phyloP scores from a whole-genome alignment of 2,113 vertebrate species.

The Zingel zingel region DNA sequence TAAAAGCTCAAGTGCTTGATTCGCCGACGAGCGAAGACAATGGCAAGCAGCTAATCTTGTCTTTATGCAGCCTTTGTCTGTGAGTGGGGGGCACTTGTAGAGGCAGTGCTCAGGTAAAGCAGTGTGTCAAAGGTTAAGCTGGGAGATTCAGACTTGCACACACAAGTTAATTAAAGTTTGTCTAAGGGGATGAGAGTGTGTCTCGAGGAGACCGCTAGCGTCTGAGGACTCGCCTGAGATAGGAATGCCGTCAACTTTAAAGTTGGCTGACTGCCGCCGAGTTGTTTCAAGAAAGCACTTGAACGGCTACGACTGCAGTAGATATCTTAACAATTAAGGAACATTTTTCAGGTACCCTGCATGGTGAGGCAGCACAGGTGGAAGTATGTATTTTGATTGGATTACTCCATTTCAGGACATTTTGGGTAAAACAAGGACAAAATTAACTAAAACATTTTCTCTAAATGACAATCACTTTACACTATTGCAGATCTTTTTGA shows the following conservation, averaged over 20 bases:
- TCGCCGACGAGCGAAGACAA: slow-evolving; percentile 75
- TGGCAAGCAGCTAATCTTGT: slow-evolving; percentile 71
- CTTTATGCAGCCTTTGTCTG: slow-evolving; percentile 73
- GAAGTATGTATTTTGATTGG: neutral
- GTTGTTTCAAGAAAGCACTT: slow-evolving; percentile 44
- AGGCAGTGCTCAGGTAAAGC: slow-evolving; percentile 76
- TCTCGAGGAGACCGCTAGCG: slow-evolving; percentile 61
- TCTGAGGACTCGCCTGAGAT: slow-evolving; percentile 61
- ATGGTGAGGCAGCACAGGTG: neutral
- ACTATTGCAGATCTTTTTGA: neutral
- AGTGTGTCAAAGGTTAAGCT: slow-evolving; percentile 81
- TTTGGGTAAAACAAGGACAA: neutral
- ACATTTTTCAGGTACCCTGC: neutral
- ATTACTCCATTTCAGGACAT: neutral
- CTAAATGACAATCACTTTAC: neutral
- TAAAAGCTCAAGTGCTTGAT: slow-evolving; percentile 65
- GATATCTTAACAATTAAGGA: slow-evolving; percentile 12
- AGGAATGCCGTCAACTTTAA: slow-evolving; percentile 74
- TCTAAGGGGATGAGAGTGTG: slow-evolving; percentile 75
- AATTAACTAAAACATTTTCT: neutral
- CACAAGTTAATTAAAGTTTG: slow-evolving; percentile 84
- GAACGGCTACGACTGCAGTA: neutral
- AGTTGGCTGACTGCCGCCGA: slow-evolving; percentile 41
- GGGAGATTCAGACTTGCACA: slow-evolving; percentile 74
- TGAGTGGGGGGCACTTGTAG: slow-evolving; percentile 66